phyloP scores from a whole-genome alignment of 2,113 vertebrate species.

The Vanacampus margaritifer region DNA sequence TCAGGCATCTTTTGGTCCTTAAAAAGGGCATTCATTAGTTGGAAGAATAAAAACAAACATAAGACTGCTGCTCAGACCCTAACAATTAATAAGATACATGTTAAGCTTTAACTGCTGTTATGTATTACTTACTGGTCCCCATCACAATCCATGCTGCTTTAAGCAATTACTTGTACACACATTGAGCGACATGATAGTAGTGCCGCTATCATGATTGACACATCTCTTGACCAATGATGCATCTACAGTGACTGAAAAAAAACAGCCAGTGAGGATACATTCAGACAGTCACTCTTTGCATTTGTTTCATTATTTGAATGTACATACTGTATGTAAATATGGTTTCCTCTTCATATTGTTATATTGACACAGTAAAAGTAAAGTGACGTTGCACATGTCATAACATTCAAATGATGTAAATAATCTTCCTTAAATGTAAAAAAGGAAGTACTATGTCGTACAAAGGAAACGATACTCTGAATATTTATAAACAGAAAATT shows the following conservation, averaged over 20 bases:
- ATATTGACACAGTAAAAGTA: not conserved
- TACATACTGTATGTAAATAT: not conserved
- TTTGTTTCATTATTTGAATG: not conserved
- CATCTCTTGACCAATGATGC: not conserved
- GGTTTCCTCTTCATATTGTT: not conserved
- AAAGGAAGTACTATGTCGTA: slow-evolving; percentile 8
- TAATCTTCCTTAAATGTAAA: not conserved
- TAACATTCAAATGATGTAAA: slow-evolving; percentile 2
- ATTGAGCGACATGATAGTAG: not conserved
- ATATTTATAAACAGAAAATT: not conserved
- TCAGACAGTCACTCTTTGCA: not conserved
- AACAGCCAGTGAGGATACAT: not conserved
- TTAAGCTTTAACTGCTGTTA: no score
- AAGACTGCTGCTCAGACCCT: no score
- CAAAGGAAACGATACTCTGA: not conserved
- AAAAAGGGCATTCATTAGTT: no score
- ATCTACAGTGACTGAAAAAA: not conserved
- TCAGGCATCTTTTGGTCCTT: not conserved
- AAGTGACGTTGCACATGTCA: no score
- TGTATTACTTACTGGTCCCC: not conserved
- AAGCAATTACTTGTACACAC: not conserved
- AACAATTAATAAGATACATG: no score
- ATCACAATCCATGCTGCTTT: not conserved
- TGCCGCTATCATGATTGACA: not conserved
- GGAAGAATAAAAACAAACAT: not conserved